Evolutionary conservation across 2,797 vertebrate genomes (phyloP).

Genomic region (Manis pentadactyla): DNA sequence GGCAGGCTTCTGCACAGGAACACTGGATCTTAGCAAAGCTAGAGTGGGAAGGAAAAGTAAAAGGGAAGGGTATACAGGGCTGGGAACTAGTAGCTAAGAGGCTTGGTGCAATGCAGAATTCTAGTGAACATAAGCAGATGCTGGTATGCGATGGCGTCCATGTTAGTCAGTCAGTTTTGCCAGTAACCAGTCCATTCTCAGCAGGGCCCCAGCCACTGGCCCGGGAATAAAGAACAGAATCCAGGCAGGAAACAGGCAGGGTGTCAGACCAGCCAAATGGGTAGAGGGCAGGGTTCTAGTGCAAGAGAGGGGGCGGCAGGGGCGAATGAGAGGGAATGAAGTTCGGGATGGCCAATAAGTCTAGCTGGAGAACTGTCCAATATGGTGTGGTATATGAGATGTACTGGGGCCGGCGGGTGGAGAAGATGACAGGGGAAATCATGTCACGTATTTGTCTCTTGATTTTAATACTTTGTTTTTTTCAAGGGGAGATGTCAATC

Average conservation of each 20-base stretch:
- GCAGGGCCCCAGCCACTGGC: background rate
- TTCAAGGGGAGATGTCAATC: background rate
- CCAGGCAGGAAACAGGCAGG: background rate
- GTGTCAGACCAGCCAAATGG: background rate
- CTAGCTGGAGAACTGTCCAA: background rate
- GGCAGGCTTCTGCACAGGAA: background rate
- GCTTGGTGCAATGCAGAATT: too few relatives aligned
- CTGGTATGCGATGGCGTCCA: background rate
- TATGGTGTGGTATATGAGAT: background rate
- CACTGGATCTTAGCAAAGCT: background rate
- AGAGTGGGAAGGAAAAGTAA: background rate
- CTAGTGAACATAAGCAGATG: background rate
- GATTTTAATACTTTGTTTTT: background rate
- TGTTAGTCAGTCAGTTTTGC: background rate
- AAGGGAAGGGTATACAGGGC: background rate
- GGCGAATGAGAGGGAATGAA: background rate
- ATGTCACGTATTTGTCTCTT: background rate
- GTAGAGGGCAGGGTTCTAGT: background rate
- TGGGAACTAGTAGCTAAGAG: background rate
- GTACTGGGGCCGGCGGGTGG: background rate
- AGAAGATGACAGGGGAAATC: background rate
- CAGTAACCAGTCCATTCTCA: background rate
- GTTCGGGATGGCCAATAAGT: background rate
- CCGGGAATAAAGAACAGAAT: background rate
- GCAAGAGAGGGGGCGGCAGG: fast-evolving